Conservation (phyloP, 2,888 invertebrate species). For the Zeuzera pyrina region DNA sequence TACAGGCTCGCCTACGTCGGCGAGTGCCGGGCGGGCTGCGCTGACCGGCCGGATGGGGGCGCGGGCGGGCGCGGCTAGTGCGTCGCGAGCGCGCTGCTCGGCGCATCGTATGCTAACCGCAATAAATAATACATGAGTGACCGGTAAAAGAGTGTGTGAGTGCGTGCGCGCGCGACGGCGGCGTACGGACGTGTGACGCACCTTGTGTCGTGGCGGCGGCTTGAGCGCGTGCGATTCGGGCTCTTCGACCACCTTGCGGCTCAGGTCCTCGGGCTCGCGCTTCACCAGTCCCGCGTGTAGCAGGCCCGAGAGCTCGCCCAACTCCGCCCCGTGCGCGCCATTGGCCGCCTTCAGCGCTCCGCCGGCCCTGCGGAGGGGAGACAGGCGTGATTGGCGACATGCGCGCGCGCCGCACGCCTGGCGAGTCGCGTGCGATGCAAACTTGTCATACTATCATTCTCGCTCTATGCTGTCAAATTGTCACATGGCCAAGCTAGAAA, state of each 20-base stretch:
- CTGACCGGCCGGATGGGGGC: conserved; percentile 72
- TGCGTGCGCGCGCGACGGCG: conserved; percentile 71
- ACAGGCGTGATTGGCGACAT: conserved; percentile 56
- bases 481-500: too few species aligned
- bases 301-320: conserved; percentile 74
- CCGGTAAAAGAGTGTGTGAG: conserved; percentile 65
- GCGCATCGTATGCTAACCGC: conserved; percentile 74
- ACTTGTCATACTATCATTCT: conserved; percentile 41
- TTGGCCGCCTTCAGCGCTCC: conserved; percentile 76
- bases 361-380: conserved; percentile 78
- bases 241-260: conserved; percentile 78
- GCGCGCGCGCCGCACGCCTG: conserved; percentile 46
- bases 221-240: conserved; percentile 74
- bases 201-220: conserved; percentile 76
- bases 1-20: conserved; percentile 64
- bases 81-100: conserved; percentile 71
- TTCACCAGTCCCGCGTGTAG: conserved; percentile 81
- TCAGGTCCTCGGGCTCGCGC: conserved; percentile 87
- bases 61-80: conserved; percentile 75
- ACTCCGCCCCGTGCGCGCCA: conserved; percentile 80
- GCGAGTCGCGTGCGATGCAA: conserved; percentile 42
- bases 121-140: conserved; percentile 71
- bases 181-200: conserved; percentile 72
- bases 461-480: conserved; percentile 36
- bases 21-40: conserved; percentile 73